Base-by-base conservation (phyloP, 2,888 invertebrate genomes). In the Drosophila phalerata region DNA sequence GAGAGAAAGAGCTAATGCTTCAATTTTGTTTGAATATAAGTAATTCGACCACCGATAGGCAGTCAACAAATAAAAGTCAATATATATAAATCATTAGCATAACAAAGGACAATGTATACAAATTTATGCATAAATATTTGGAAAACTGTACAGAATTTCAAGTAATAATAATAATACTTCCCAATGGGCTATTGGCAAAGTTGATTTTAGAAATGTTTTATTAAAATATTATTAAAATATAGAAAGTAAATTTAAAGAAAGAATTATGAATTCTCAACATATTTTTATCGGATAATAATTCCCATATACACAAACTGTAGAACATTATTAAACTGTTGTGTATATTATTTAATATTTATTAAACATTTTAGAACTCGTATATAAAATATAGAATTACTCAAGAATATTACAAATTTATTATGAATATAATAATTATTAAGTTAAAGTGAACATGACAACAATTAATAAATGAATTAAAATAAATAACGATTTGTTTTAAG, bases 111-210 rank as follows among this genome's bases (percentile, higher is more conserved):
- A 57, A 49, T 43, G 22, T 28, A 61, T 49, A 56, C 52, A 64
- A 73, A 73, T 55, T 74, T 73, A 73, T 73, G 75, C 75, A 64
- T 56, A 60, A 74, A 73, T 60, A 56, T 74, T 69, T 45, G 32
- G 37, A 69, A 69, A 74, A 69, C 45, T 55, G 30, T 34, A 55
- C 40, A 13, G 11, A 49, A 55, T 38, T 28, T 42, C 17, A 51
- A 55, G 51, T 58, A 19, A 53, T 37, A 73, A 45, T 40, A 45
- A 45, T 11, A 25, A n/a, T 13, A 19, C 6, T 11, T 38, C 19
- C 34, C 10, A 15, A 6, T 22, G 11, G 13, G 15, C n/a, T 4
- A 17, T 10, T 2, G 22, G 5, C 49, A 49, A 55, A 42, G 49
- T 53, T 68, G 28, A 34, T 45, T 13, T 34, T n/a, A 34, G 32